Conservation (phyloP, 2,113 vertebrate species). For the Syngnathoides biaculeatus region DNA sequence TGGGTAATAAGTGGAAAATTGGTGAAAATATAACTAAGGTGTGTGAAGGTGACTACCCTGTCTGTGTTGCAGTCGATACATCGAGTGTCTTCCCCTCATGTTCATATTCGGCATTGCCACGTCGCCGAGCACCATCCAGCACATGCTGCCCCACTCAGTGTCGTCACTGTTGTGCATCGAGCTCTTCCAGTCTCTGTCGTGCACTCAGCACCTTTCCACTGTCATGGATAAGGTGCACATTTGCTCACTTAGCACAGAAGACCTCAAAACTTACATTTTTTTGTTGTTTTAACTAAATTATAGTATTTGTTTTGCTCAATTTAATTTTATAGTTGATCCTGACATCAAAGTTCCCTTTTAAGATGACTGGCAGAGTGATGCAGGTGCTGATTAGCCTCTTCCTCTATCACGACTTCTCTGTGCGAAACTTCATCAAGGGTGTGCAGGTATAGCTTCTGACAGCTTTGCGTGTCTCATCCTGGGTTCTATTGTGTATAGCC, state of each 20-base stretch:
- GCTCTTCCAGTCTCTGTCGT: conserved; percentile 91
- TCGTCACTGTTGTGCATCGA: conserved; percentile 92
- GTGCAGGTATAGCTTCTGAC: conserved; percentile 77
- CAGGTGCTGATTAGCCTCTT: conserved; percentile 91
- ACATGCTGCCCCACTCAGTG: conserved; percentile 88
- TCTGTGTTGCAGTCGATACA: conserved; percentile 77
- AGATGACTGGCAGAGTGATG: conserved; percentile 84
- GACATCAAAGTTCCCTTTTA: conserved; percentile 83
- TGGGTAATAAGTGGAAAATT: too few species aligned
- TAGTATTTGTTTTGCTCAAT: background rate
- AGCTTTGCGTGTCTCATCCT: background rate
- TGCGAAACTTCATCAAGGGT: conserved; percentile 94
- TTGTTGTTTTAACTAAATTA: background rate
- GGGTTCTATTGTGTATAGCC: background rate
- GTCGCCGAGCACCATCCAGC: conserved; percentile 89
- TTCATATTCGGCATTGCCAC: conserved; percentile 95
- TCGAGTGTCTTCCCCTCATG: conserved; percentile 82
- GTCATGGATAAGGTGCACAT: conserved; percentile 86
- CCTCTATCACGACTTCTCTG: conserved; percentile 95
- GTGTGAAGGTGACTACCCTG: background rate
- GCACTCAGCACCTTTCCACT: conserved; percentile 87
- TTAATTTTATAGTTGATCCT: conserved; percentile 79
- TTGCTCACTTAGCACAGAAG: background rate
- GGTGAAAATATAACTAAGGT: too few species aligned
- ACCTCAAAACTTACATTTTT: background rate